Evolutionary conservation across 23 tunicate species (phyloP), one percentile per base, ranked within the genome.

Genomic region (Ciona savignyi): DNA sequence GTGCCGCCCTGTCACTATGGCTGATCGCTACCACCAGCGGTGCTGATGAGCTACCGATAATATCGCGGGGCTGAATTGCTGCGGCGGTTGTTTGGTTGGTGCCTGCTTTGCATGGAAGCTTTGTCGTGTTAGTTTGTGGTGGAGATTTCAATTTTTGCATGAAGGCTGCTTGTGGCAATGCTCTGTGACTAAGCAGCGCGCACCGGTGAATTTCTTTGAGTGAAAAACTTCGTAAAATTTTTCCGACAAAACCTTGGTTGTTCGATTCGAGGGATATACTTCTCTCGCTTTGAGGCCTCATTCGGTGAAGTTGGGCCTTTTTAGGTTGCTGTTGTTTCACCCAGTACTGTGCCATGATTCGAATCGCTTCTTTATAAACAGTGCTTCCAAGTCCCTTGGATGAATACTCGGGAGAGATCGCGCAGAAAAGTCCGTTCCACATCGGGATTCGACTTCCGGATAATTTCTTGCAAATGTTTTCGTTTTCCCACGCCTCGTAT

Each of bases 401-500:
- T 21, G 86, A 23, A 49, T 74, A 76, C 23, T 80, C 74, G 68
- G 94, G 94, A 23, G 42, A 51, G 63, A 87, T 75, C 0, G 86
- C 94, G 66, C 94, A 87, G 34, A 87, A 87, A 6, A 80, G 61
- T 24, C 80, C 86, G 56, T 78, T 75, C 94, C 94, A 87, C 74
- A 76, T 33, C 64, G 83, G 78, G 2, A 80, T 29, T 31, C 83
- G 72, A 1, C 65, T 23, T 25, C 67, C 29, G 15, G 71, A 70
- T 21, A 76, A 24, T 60, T 76, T 76, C 63, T 70, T 29, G 29
- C 60, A 62, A n/a, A 87, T 71, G 70, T 76, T 30, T 31, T 65
- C 66, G 27, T 76, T 87, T 49, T 87, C 94, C 94, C 94, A 87
- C 23, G 83, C 73, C 77, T 87, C 94, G 68, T 87, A 80, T 42